Base-by-base conservation (phyloP, 2,888 invertebrate species). In the Syrista parreyssii region DNA sequence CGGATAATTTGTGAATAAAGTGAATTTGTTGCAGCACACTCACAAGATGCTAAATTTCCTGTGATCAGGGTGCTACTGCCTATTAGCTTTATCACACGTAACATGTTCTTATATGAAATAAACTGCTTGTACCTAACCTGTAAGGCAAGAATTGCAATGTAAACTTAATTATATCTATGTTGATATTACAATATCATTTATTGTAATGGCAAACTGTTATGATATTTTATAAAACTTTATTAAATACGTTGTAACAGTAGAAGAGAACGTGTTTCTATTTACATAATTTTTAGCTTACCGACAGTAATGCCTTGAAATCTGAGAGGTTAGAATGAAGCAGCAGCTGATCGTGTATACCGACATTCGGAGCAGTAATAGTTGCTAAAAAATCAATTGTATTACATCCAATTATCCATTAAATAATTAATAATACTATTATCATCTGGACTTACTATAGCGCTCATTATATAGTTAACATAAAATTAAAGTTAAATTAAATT, bases 1-100 rank as follows among this genome's bases (percentile, higher is more conserved):
- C 95, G 92, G 11, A 94, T 91, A 76, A 91, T 82, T 82, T 90
- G 89, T 68, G 82, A 80, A 73, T 76, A 77, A 33, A 80, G 76
- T 12, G 78, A 75, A 75, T 82, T 84, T 9, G 80, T 80, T 31
- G 82, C 81, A 0, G 81, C 68, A 71, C 68, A 73, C 12, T 75
- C 71, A 68, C 55, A 36, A 15, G 72, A 68, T 12, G 36, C 0
- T 11, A 75, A 78, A 75, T 71, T 75, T 55, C 75, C 75, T n/a
- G 72, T 34, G n/a, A 75, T 72, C 68, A 75, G 34, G n/a, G 71
- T 71, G 9, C 71, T 33, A 71, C 78, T 72, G 35, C 74, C 71
- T 40, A 68, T 12, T 40, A 75, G 15, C n/a, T 73, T 72, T 40
- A 31, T 35, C 31, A 71, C 72, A 15, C 78, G 72, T 35, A 78